Base-by-base conservation (phyloP, 2,888 invertebrate species). In the Sclerodermus sp. region DNA sequence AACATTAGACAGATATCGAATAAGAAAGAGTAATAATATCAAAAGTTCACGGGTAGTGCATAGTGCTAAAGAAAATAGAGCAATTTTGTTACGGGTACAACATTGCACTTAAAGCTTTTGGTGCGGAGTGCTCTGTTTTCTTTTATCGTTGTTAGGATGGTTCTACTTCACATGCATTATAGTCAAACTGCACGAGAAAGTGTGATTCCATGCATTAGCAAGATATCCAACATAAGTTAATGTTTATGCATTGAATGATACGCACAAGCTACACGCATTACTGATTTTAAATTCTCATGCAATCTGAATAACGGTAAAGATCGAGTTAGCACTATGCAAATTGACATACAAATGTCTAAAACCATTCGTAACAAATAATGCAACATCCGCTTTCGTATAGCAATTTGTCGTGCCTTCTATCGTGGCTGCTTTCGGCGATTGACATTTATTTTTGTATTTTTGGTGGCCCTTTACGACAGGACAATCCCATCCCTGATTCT, bases 371-470 rank as follows among this genome's bases (percentile, higher is more conserved):
- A 50, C 38, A 40, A 51, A 23, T 49, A 51, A 46, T 41, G 53
- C 52, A 63, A 66, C 56, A 62, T 62, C 63, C 55, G 68, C 69
- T 69, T 70, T 62, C 65, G 64, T 63, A 60, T 66, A 72, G 69
- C 70, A 72, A 70, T 69, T 71, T 68, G 67, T 73, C 69, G 74
- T 76, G 76, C 74, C 76, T 75, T 75, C 67, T 70, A 62, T 70
- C 70, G 67, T 73, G 70, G 66, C 70, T 71, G 71, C 72, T 74
- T 73, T 68, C 62, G 68, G 56, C 69, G 65, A 71, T 71, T 68
- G 66, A 62, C 59, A 55, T 59, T 68, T 69, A 72, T 70, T 73
- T 68, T 68, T 69, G 47, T 66, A 69, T 65, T 55, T 61, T 60
- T 55, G 51, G 52, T 47, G 42, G 39, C 44, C 13, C 12, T 43